phyloP scores from a whole-genome alignment of 2,888 invertebrate genomes.

The Macropis europaea region DNA sequence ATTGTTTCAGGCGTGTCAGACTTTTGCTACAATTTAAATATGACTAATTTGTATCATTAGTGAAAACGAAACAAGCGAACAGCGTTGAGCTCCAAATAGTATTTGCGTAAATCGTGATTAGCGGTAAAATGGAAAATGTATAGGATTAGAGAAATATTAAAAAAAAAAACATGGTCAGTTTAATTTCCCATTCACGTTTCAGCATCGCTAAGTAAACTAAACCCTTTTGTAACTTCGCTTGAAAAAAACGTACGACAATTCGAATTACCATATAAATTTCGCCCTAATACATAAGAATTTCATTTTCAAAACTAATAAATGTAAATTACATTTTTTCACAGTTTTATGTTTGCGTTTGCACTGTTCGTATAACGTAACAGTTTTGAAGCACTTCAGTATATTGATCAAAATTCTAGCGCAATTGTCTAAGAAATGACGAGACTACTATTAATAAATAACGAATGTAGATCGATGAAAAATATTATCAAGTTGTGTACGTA shows the following conservation, averaged over 20 bases:
- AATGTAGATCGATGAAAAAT: slow-evolving; percentile 27
- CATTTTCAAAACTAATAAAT: too few relatives aligned
- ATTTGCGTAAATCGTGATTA: slow-evolving; percentile 12
- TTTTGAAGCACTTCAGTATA: neutral
- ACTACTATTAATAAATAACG: slow-evolving; percentile 38
- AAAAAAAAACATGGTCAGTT: too few relatives aligned
- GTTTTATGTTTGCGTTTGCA: too few relatives aligned
- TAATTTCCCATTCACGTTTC: too few relatives aligned
- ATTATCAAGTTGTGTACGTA: neutral
- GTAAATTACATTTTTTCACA: too few relatives aligned
- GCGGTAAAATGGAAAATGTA: neutral
- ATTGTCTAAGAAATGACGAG: slow-evolving; percentile 17
- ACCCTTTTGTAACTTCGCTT: too few relatives aligned
- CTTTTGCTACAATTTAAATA: slow-evolving; percentile 18
- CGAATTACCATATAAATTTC: too few relatives aligned
- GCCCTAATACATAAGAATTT: too few relatives aligned
- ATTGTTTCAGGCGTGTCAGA: neutral
- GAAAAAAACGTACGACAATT: too few relatives aligned
- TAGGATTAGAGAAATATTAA: neutral
- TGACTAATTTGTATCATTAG: neutral
- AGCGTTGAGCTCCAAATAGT: slow-evolving; percentile 29
- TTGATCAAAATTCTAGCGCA: slow-evolving; percentile 1
- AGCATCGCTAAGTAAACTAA: too few relatives aligned
- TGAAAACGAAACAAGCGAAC: slow-evolving; percentile 17
- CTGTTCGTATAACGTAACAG: too few relatives aligned